Conservation (phyloP, 2,888 invertebrate species). For the Choreutis nemorana region DNA sequence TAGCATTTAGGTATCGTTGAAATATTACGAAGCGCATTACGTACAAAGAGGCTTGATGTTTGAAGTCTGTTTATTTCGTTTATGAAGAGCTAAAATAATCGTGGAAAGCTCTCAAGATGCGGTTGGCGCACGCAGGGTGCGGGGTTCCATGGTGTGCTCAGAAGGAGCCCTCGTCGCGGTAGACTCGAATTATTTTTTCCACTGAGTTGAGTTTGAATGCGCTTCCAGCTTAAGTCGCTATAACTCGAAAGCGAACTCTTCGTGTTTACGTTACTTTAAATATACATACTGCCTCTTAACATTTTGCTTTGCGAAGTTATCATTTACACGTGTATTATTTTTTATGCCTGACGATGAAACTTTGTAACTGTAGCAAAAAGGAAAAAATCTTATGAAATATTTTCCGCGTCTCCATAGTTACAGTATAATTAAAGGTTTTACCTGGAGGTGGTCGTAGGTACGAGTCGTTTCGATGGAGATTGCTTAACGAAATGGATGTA, state of each 20-base stretch:
- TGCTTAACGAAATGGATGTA: too few species aligned
- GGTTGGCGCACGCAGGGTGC: conserved; percentile 2
- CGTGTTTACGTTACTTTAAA: conserved; percentile 60
- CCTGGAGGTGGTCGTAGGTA: too few species aligned
- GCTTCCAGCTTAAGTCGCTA: conserved; percentile 52
- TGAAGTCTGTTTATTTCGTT: conserved; percentile 32
- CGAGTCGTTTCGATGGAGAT: too few species aligned
- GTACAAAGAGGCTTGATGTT: conserved; percentile 18
- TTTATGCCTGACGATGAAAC: conserved; percentile 25
- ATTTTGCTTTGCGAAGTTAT: conserved; percentile 20
- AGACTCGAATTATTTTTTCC: conserved; percentile 60
- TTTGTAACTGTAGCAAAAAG: too few species aligned
- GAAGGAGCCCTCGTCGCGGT: conserved; percentile 29
- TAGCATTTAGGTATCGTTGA: too few species aligned
- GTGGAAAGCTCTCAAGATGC: conserved; percentile 19
- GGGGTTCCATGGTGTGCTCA: too few species aligned
- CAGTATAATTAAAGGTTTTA: too few species aligned
- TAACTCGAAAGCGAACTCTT: conserved; percentile 60
- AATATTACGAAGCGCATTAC: conserved; percentile 16
- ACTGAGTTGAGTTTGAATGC: conserved; percentile 61
- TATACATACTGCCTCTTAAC: conserved; percentile 51
- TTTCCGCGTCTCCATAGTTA: too few species aligned
- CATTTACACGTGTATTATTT: conserved; percentile 4
- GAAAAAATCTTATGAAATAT: too few species aligned
- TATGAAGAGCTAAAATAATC: conserved; percentile 33